Conservation (phyloP, 2,113 vertebrate species). For the Chrysochloris asiatica region DNA sequence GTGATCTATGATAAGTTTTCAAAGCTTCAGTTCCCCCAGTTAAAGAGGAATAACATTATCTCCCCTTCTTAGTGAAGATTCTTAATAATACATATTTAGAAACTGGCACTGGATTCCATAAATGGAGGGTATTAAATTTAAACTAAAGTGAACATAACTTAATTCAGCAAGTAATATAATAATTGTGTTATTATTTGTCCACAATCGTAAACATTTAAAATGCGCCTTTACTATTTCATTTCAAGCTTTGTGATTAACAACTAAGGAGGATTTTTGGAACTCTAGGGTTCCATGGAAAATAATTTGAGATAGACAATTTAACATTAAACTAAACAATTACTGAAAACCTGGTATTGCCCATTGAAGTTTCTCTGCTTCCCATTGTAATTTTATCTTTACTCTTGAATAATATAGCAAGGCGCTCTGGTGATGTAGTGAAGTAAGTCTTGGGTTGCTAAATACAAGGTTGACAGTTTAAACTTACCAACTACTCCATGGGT, state of each 20-base stretch:
- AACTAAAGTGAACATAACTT: not conserved
- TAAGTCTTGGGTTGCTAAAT: no score
- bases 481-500: no score
- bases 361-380: not conserved
- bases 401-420: not conserved
- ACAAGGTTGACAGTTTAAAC: no score
- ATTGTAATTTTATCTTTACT: not conserved
- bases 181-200: not conserved
- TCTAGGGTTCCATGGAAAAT: not conserved
- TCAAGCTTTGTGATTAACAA: conserved; percentile 9
- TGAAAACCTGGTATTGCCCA: not conserved
- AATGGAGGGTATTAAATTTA: not conserved
- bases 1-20: not conserved
- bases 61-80: not conserved
- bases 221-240: not conserved
- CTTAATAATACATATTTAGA: not conserved
- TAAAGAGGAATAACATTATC: not conserved
- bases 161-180: not conserved
- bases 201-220: conserved; percentile 21
- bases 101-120: not conserved
- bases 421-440: no score
- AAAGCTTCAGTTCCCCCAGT: not conserved
- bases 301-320: not conserved
- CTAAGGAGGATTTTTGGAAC: not conserved
- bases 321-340: not conserved